phyloP scores from a whole-genome alignment of 2,797 vertebrate genomes.

The Trachops cirrhosus region DNA sequence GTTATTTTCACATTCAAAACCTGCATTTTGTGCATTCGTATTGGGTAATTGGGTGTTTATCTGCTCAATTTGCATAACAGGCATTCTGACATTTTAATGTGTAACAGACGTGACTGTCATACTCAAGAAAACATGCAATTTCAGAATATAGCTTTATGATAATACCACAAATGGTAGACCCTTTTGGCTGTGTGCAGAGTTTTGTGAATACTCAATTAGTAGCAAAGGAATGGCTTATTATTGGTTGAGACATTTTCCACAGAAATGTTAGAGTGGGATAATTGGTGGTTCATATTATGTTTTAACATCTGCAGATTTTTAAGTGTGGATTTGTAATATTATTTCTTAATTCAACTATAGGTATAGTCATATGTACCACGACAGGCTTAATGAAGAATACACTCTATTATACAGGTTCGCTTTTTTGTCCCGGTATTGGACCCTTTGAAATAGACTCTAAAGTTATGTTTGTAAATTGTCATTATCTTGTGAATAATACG shows the following conservation, averaged over 20 bases:
- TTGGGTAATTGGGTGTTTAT: constrained; percentile 19
- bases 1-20: neutral
- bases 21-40: neutral
- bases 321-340: neutral
- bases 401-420: neutral
- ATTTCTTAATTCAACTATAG: neutral
- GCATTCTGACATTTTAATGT: constrained; percentile 12
- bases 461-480: neutral
- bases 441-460: neutral
- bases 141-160: constrained; percentile 45
- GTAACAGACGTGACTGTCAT: constrained; percentile 13
- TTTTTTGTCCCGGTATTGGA: neutral
- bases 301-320: neutral
- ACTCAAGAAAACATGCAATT: neutral
- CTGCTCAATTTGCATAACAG: neutral
- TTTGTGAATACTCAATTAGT: constrained; percentile 36
- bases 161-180: neutral
- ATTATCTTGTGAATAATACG: neutral
- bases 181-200: constrained; percentile 19
- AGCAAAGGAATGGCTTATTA: neutral
- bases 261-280: neutral
- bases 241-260: neutral
- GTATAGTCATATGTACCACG: neutral
- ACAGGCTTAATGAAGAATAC: neutral
- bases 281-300: neutral